Conservation (phyloP, 1,140 invertebrate genomes). For the Ips nitidus region DNA sequence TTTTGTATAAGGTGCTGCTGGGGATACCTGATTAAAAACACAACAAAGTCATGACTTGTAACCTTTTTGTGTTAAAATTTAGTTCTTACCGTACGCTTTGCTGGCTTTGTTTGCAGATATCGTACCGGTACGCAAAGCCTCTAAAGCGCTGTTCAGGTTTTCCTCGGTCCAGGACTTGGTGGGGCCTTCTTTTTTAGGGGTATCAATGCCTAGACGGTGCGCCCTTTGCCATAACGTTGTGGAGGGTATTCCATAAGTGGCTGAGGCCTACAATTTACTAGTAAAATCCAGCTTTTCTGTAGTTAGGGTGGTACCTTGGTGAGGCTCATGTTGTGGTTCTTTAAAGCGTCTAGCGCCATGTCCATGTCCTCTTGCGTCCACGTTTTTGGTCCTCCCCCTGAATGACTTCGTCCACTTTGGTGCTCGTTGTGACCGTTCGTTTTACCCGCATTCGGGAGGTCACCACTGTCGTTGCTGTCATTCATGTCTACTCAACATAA, state of each 20-base stretch:
- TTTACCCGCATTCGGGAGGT: conserved; percentile 43
- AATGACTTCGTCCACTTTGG: conserved; percentile 50
- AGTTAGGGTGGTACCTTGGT: conserved; percentile 62
- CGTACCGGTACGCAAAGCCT: conserved; percentile 76
- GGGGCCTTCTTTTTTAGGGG: conserved; percentile 84
- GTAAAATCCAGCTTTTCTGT: not conserved
- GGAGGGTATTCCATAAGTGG: conserved; percentile 84
- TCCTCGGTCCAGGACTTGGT: conserved; percentile 87
- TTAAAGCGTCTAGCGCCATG: conserved; percentile 77
- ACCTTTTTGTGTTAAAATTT: not conserved
- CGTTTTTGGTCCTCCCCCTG: conserved; percentile 68
- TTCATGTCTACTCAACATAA: conserved; percentile 3
- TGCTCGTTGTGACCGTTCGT: conserved; percentile 48
- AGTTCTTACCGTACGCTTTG: conserved; percentile 74
- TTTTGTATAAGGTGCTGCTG: conserved; percentile 87
- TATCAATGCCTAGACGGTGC: conserved; percentile 82
- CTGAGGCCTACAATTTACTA: conserved; percentile 57
- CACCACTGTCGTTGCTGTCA: conserved; percentile 38
- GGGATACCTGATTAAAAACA: conserved; percentile 61
- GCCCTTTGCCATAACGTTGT: conserved; percentile 89
- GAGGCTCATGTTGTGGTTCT: conserved; percentile 83
- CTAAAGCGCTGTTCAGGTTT: conserved; percentile 75
- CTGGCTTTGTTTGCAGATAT: conserved; percentile 89
- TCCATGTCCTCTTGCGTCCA: conserved; percentile 90
- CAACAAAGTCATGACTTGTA: conserved; percentile 13